A percentile compares a stretch with the other conserved stretches of the same genome.
These are phyloP conservation scores for Simalia tracyae DNA, from an alignment of 2,797 vertebrate genomes.

Conservation along the genomic window DNA sequence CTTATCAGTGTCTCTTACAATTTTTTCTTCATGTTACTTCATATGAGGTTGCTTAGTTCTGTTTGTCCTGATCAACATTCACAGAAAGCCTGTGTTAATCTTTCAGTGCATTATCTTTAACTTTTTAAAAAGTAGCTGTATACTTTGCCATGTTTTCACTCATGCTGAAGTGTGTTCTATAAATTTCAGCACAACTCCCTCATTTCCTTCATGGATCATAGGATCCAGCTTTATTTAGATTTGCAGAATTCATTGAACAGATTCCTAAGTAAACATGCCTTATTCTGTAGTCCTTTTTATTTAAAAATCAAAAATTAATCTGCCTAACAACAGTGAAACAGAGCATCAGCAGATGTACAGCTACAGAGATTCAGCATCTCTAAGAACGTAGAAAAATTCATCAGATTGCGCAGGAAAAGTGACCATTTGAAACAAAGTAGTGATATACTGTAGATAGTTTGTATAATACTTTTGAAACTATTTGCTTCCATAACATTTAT, in stretches of 20 bases:
- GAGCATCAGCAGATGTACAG: not conserved
- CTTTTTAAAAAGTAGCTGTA: slow-evolving; percentile 43
- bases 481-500: not conserved
- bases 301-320: not conserved
- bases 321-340: not conserved
- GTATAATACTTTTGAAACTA: not conserved
- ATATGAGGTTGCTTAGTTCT: slow-evolving; percentile 64
- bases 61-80: slow-evolving; percentile 51
- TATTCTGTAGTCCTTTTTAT: not conserved
- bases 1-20: slow-evolving; percentile 64
- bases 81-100: slow-evolving; percentile 44
- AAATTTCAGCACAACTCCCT: not conserved
- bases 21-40: slow-evolving; percentile 56
- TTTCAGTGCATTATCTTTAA: slow-evolving; percentile 28
- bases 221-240: not conserved
- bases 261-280: not conserved
- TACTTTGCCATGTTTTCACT: slow-evolving; percentile 2
- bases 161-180: not conserved
- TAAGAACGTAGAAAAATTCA: not conserved
- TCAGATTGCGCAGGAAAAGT: not conserved
- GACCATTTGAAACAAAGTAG: not conserved
- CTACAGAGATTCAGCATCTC: not conserved
- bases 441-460: not conserved
- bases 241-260: not conserved
- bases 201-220: not conserved